Evolutionary conservation across 2,888 invertebrate species (phyloP), one percentile per base, ranked within the genome.

Genomic region (Meteorus cinctellus): DNA sequence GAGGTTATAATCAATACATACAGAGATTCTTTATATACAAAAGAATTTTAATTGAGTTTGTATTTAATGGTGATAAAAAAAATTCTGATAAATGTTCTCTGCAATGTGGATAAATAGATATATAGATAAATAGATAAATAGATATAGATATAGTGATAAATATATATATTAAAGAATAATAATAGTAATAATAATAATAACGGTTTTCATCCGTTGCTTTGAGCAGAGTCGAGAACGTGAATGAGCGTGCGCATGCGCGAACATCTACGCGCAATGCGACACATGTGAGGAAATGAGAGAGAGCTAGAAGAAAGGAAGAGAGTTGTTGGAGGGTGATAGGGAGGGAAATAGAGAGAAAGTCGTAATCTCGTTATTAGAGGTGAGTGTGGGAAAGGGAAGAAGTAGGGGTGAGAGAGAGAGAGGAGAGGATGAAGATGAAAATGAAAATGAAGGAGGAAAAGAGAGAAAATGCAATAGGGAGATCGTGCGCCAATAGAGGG

Each of bases 241-340:
- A 83, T 81, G 87, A 82, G 86, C 84, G 84, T 87, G 88, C 88
- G 86, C 84, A 84, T 87, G 88, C 88, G 88, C 88, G 85, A 82
- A 81, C 74, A 78, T 80, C 81, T 82, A 86, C 88, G 87, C 88
- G 88, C 88, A 88, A 88, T 88, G 88, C 88, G 88, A 86, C 88
- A 88, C 86, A 84, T 86, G 70, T 27, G 75, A 63, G 69, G 65
- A 65, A 67, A 34, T 67, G 24, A 62, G 24, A 60, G 62, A 68
- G n/a, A n/a, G 55, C 1, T 24, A 34, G 1, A 29, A 6, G 29
- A 19, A 51, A 10, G 55, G 19, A 19, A 16, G 31, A 34, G 62
- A 36, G 60, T 24, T 31, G 59, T 2, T 14, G 27, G 74, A n/a
- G 2, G 16, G 68, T 3, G 55, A 10, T 48, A 14, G 24, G 19